phyloP scores from a whole-genome alignment of 2,113 vertebrate genomes.

The Rutilus rutilus region DNA sequence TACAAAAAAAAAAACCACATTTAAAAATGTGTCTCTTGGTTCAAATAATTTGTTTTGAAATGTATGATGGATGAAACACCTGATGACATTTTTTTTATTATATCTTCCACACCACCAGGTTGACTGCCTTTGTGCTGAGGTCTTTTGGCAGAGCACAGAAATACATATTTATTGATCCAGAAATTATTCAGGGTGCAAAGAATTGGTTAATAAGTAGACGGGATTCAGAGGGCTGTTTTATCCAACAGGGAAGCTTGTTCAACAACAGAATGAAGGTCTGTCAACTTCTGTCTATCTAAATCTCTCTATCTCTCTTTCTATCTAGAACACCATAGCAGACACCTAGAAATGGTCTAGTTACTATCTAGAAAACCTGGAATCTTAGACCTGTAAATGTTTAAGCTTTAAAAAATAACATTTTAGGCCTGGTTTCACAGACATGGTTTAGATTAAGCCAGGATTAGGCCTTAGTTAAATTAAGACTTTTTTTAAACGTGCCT shows the following conservation, averaged over 20 bases:
- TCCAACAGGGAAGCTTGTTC: slow-evolving; percentile 73
- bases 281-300: background rate
- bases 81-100: background rate
- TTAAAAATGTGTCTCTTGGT: too few relatives aligned
- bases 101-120: slow-evolving; percentile 65
- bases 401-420: too few relatives aligned
- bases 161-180: slow-evolving; percentile 72
- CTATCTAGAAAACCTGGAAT: background rate
- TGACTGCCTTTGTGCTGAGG: slow-evolving; percentile 82
- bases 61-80: background rate
- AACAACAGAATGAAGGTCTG: slow-evolving; percentile 80
- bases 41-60: background rate
- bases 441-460: too few relatives aligned
- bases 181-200: slow-evolving; percentile 56
- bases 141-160: slow-evolving; percentile 73
- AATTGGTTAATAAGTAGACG: slow-evolving; percentile 74
- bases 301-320: background rate
- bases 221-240: slow-evolving; percentile 77
- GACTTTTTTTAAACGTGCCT: too few relatives aligned
- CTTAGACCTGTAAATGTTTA: background rate
- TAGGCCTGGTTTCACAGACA: too few relatives aligned
- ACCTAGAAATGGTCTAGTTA: background rate
- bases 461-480: too few relatives aligned
- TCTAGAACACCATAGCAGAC: background rate
- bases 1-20: too few relatives aligned